Evolutionary conservation across 2,888 invertebrate species (phyloP).

Genomic region (Ophion costatus): DNA sequence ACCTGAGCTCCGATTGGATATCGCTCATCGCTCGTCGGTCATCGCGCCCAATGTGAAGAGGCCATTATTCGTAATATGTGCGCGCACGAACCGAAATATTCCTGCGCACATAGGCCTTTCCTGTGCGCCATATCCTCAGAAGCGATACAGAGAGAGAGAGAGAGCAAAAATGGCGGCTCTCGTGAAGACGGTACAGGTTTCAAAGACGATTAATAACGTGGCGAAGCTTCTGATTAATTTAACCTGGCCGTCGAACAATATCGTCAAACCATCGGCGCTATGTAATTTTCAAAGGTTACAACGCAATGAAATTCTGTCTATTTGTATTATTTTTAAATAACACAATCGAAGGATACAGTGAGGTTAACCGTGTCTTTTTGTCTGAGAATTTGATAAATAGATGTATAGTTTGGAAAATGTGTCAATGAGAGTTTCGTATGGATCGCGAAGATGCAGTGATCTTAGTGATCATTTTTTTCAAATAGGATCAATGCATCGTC

Average conservation of each 20-base stretch:
- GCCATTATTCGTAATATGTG: not conserved
- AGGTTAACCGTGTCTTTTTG: conserved; percentile 38
- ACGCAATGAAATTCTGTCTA: not conserved
- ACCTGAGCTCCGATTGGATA: no score
- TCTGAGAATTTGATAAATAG: not conserved
- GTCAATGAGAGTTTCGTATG: not conserved
- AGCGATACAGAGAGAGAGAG: not conserved
- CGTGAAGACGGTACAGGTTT: conserved; percentile 70
- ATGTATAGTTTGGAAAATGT: not conserved
- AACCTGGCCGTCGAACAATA: conserved; percentile 68
- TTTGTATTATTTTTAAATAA: not conserved
- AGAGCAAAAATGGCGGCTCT: conserved; percentile 75
- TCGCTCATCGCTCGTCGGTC: no score
- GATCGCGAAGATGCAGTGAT: not conserved
- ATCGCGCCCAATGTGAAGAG: no score
- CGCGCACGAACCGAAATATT: not conserved
- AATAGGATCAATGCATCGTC: conserved; percentile 21
- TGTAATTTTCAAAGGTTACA: conserved; percentile 55
- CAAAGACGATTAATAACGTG: conserved; percentile 72
- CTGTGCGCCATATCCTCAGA: no score
- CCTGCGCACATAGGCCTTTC: no score
- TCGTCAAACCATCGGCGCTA: conserved; percentile 31
- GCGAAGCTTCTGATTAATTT: conserved; percentile 75
- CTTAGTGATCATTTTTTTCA: not conserved
- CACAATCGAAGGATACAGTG: not conserved